Evolutionary conservation across 2,113 vertebrate genomes (phyloP), one percentile per base, ranked within the genome.

Genomic region (Colistium nudipinnis): DNA sequence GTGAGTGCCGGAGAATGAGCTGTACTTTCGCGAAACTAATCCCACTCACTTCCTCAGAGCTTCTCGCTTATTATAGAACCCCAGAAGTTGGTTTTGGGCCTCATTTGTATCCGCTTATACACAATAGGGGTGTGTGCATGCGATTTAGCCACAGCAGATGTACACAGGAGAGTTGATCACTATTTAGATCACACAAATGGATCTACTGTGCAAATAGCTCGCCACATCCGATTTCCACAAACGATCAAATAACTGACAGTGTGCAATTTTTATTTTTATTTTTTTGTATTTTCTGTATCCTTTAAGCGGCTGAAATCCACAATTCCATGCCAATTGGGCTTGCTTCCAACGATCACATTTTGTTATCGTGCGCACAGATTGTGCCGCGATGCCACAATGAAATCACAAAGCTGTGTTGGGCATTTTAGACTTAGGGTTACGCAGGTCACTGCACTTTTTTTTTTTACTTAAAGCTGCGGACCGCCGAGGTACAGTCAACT

Each of bases 161-260:
- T 62, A 76, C 53, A 22, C 60, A 57, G 52, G 74, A 22, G 47
- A 66, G 59, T 65, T 48, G 52, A 31, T 77, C 53, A 80, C 71
- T 70, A 67, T 33, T 27, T 75, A 45, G 74, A 76, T 74, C 38
- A 61, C 53, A 62, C 53, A 66, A 73, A 88, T 62, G 85, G 65
- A 82, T 75, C 70, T 54, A 72, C 49, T 52, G 83, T 62, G 71
- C 76, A 80, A 84, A 85, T 62, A 75, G 54, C 53, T 45, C 41
- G 36, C 13, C 36, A 27, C 59, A 60, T 49, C 38, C 6, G 12
- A 33, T 54, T 57, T 52, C 4, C 24, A 45, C 55, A 61, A 49
- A 64, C 54, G 22, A 54, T 54, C 19, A 22, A 27, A 78, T 75
- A 43, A 33, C 7, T 35, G 35, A 36, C 25, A 45, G 5, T 6